Conservation (phyloP, 1,140 invertebrate species). For the Drosophila asahinai region DNA sequence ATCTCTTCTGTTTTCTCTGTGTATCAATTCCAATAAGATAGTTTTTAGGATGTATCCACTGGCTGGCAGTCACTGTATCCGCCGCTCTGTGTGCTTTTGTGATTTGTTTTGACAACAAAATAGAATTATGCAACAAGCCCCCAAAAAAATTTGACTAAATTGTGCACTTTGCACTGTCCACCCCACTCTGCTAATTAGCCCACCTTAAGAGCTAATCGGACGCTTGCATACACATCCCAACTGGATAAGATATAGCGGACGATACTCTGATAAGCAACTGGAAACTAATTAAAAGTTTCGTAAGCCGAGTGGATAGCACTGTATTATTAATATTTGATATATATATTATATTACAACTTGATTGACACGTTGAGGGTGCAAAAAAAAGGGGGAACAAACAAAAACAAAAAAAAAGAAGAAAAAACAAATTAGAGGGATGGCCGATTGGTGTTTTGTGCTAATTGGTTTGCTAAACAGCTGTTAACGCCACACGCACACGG, state of each 20-base stretch:
- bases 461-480: constrained; percentile 60
- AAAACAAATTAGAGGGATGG: neutral
- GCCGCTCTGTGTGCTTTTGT: neutral
- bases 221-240: constrained; percentile 18
- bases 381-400: too few species aligned
- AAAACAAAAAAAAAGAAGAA: neutral
- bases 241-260: constrained; percentile 32
- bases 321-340: neutral
- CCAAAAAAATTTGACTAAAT: neutral
- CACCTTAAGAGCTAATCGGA: neutral
- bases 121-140: constrained; percentile 28
- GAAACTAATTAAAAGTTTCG: constrained; percentile 4
- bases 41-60: neutral
- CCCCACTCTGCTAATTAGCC: neutral
- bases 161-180: constrained; percentile 26
- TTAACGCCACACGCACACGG: constrained; percentile 36
- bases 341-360: constrained; percentile 17
- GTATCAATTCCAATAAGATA: neutral
- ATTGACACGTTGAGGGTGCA: constrained; percentile 32
- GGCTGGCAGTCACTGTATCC: constrained; percentile 2
- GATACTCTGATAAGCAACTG: neutral
- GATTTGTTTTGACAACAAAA: constrained; percentile 41
- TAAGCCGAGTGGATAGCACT: neutral
- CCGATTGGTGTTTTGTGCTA: constrained; percentile 21
- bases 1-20: neutral